Evolutionary conservation across 2,113 vertebrate species (phyloP).

Genomic region (Cisticola juncidis): DNA sequence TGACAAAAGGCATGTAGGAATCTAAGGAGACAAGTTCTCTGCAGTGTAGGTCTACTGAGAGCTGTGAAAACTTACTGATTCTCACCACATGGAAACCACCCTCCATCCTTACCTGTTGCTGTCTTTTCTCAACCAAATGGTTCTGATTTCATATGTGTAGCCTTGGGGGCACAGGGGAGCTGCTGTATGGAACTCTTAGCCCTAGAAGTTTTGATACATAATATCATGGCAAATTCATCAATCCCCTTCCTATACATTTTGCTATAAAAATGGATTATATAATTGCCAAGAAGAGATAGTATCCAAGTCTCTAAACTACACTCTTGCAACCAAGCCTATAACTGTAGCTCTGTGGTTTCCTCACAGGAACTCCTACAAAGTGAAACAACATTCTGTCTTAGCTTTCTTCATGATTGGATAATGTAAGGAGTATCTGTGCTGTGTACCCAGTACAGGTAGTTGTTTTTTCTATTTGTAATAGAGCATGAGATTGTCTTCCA

Average conservation of each 20-base stretch:
- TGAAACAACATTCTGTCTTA: neutral
- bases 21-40: neutral
- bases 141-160: neutral
- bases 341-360: neutral
- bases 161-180: neutral
- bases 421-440: neutral
- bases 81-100: neutral
- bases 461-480: neutral
- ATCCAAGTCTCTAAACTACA: neutral
- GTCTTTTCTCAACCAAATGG: neutral
- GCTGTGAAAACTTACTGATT: neutral
- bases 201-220: neutral
- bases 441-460: neutral
- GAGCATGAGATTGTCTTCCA: neutral
- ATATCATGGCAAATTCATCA: neutral
- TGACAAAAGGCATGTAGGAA: neutral
- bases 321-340: neutral
- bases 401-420: neutral
- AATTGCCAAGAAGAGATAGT: neutral
- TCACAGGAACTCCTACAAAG: fast-evolving
- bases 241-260: neutral
- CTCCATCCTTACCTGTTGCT: neutral
- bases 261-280: neutral
- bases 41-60: neutral
- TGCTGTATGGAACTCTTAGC: neutral